phyloP scores from a whole-genome alignment of 2,888 invertebrate genomes.

The Habroteleia sp. region DNA sequence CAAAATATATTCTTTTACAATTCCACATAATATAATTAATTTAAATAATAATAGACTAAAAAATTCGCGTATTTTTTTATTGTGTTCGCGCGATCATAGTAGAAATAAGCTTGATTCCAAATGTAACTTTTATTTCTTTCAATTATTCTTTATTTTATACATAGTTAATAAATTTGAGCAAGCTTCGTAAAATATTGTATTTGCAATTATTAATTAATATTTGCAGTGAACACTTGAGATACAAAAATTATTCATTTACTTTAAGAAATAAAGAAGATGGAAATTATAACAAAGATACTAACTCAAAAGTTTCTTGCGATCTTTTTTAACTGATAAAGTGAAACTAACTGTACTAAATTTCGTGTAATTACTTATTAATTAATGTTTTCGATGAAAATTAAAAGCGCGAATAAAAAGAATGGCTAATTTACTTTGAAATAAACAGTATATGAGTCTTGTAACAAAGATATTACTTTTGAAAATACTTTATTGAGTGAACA shows the following conservation, averaged over 20 bases:
- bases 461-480: conserved; percentile 25
- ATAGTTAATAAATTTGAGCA: no score
- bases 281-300: neutral
- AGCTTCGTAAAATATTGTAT: neutral
- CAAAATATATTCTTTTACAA: conserved; percentile 13
- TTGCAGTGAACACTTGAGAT: neutral
- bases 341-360: neutral
- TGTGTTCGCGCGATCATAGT: no score
- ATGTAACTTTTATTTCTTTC: no score
- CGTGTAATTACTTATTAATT: conserved; percentile 1
- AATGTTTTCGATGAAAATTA: neutral
- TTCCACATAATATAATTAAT: conserved; percentile 4
- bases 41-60: no score
- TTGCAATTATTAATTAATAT: conserved; percentile 6
- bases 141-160: no score
- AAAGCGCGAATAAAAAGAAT: neutral
- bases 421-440: conserved; percentile 1
- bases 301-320: neutral
- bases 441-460: no score
- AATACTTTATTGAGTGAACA: conserved; percentile 11
- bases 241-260: neutral
- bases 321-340: no score
- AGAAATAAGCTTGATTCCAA: no score
- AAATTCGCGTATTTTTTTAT: no score
- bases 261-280: neutral